Conservation (phyloP, 2,888 invertebrate species). For the Mythimna pallens region DNA sequence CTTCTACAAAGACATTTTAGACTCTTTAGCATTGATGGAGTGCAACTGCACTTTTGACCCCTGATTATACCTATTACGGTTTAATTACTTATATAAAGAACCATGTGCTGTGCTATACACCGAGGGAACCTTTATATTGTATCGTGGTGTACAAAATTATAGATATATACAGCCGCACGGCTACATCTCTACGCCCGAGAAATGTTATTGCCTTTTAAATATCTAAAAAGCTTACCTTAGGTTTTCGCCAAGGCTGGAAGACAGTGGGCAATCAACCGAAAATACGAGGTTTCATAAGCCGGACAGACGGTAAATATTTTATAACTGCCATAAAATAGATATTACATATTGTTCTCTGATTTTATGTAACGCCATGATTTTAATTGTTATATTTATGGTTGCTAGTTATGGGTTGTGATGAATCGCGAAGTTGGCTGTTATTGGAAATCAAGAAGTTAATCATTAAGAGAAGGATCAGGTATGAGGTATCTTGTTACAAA, state of each 20-base stretch:
- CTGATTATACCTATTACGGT: too few species aligned
- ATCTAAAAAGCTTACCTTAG: slow-evolving; percentile 50
- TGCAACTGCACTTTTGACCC: too few species aligned
- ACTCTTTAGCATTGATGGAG: too few species aligned
- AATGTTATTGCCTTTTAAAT: slow-evolving; percentile 58
- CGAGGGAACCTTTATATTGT: slow-evolving; percentile 12
- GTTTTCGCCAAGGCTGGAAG: slow-evolving; percentile 51
- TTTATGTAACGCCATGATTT: slow-evolving; percentile 45
- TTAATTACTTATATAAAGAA: too few species aligned
- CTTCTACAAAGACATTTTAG: too few species aligned
- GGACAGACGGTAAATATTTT: slow-evolving; percentile 66
- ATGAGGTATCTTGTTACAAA: too few species aligned
- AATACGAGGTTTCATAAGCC: slow-evolving; percentile 45
- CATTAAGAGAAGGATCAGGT: neutral
- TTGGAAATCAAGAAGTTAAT: neutral
- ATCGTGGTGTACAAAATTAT: slow-evolving; percentile 29
- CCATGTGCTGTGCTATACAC: neutral
- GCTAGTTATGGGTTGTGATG: slow-evolving; percentile 37
- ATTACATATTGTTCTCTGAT: slow-evolving; percentile 51
- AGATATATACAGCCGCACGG: slow-evolving; percentile 6
- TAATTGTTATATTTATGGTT: slow-evolving; percentile 57
- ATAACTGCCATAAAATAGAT: slow-evolving; percentile 66
- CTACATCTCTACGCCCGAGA: slow-evolving; percentile 23
- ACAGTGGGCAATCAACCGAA: slow-evolving; percentile 54
- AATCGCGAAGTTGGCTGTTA: slow-evolving; percentile 6